phyloP scores from a whole-genome alignment of 2,113 vertebrate species.

The Canis aureus region DNA sequence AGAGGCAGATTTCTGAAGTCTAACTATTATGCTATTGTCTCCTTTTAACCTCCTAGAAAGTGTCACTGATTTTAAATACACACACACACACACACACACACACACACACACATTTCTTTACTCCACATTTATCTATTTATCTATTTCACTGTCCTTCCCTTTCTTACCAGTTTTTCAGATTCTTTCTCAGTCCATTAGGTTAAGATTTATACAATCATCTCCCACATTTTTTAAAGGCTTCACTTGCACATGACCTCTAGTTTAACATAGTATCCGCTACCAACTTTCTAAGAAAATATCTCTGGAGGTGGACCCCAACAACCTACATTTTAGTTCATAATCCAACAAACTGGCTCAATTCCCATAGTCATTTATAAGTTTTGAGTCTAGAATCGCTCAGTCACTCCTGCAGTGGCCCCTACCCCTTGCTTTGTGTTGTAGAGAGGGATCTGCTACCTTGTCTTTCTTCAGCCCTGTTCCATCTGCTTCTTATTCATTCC shows the following conservation, averaged over 20 bases:
- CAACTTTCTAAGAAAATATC: neutral
- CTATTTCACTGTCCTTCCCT: neutral
- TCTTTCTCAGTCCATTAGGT: neutral
- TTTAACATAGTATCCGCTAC: neutral
- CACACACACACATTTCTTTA: neutral
- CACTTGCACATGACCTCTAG: neutral
- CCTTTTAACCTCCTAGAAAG: constrained; percentile 61
- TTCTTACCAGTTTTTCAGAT: neutral
- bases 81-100: neutral
- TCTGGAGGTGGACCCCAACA: neutral
- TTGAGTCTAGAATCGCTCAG: neutral
- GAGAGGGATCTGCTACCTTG: neutral
- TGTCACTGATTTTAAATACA: constrained; percentile 30
- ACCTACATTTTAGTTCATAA: neutral
- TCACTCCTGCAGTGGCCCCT: neutral
- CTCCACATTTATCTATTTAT: neutral
- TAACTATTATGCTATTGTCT: constrained; percentile 52
- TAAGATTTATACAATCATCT: neutral
- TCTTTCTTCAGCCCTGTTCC: neutral
- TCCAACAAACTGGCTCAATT: neutral
- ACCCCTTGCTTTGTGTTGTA: neutral
- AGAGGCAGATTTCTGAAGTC: constrained; percentile 59
- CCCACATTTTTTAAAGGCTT: neutral
- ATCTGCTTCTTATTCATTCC: neutral
- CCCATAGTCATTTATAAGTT: neutral